Base-by-base conservation (phyloP, 2,113 vertebrate species). In the Acrocephalus kingi region DNA sequence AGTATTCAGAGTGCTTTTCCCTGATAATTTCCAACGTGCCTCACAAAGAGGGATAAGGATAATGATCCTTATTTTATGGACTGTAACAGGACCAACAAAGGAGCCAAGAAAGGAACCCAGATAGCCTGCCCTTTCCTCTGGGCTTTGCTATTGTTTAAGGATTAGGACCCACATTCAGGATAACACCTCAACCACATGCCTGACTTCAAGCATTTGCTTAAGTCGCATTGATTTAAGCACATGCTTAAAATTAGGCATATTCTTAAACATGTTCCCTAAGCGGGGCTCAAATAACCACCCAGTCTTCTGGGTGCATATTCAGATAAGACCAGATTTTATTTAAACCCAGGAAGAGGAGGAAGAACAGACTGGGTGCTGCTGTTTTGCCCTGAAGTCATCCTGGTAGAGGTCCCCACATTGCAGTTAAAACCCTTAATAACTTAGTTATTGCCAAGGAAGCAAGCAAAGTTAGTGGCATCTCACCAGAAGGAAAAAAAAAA, bases 151-250 rank as follows among this genome's bases (percentile, higher is more conserved):
- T 95, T 96, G 94, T 96, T 86, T 84, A 89, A 91, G 90, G 92
- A 96, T 97, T 95, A 96, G 93, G 90, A 93, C 79, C 72, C 92
- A 96, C 88, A 96, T 90, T 96, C 95, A 97, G 79, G 64, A 81
- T 90, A 95, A 93, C 93, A 96, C 86, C 94, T 97, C 94, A 79
- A 54, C 91, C 89, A 91, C 94, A 95, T 87, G 94, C 96, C 95
- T 96, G 95, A 96, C 94, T 97, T 97, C 91, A 96, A 96, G 95
- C 87, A 94, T 96, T 96, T 97, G 89, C 89, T 97, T 96, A 97
- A 97, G 89, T 91, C 74, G 4, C 80, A 87, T 62, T 96, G 96
- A 96, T 96, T 96, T 94, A 94, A 95, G 72, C 81, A 45, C 76
- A 86, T 84, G 82, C 91, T 94, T 84, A 95, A 96, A 96, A 94